A percentile compares a stretch with the other conserved stretches of the same genome.
These are phyloP conservation scores for Monoplex corrugatus DNA, from an alignment of 2,888 invertebrate species.

Conservation along the genomic window DNA sequence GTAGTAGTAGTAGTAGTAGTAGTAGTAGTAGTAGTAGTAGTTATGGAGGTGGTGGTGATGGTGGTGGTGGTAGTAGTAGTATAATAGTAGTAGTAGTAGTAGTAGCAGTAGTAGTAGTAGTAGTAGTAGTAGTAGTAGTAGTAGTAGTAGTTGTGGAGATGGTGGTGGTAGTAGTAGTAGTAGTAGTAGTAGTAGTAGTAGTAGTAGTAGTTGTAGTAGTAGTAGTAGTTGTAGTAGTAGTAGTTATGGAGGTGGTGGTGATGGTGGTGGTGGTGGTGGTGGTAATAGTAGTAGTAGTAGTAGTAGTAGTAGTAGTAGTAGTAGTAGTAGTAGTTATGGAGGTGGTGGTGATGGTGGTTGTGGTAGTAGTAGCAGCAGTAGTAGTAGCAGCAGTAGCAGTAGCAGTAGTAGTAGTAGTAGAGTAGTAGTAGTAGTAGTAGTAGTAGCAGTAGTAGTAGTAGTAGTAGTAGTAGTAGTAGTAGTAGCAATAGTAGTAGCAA, in stretches of 20 bases:
- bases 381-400: conserved; percentile 8
- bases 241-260: background rate
- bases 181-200: conserved; percentile 33
- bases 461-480: conserved; percentile 1
- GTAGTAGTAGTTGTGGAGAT: no score
- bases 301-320: background rate
- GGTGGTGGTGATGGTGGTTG: background rate
- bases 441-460: conserved; percentile 13
- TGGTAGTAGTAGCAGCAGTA: conserved; percentile 13
- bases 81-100: conserved; percentile 17
- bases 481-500: conserved; percentile 12
- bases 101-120: background rate
- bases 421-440: background rate
- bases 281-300: no score
- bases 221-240: conserved; percentile 27
- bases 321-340: background rate
- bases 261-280: background rate
- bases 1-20: conserved; percentile 23
- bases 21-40: conserved; percentile 6
- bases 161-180: no score
- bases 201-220: conserved; percentile 30
- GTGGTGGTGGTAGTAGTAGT: background rate
- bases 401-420: background rate
- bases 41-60: background rate
- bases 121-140: background rate